Base-by-base conservation (phyloP, 2,113 vertebrate species). In the Glaucomys volans region DNA sequence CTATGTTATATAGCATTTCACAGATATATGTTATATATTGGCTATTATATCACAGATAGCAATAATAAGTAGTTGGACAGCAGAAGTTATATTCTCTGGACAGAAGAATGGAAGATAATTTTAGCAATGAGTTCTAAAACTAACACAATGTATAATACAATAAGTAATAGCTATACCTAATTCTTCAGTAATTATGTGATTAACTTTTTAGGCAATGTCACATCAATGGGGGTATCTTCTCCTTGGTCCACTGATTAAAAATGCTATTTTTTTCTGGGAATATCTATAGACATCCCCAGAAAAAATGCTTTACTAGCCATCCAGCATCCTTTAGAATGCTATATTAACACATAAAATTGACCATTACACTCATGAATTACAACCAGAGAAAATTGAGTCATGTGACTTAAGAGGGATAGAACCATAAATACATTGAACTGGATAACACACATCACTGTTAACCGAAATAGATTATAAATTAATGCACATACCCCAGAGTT, bases 11-110 rank as follows among this genome's bases (percentile, higher is more conserved):
- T 64, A 62, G 16, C 35, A 54, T 20, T 90, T 59, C 57, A 71
- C 4, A 54, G 24, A 64, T 14, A 37, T 8, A 24, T 67, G 0
- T 59, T 52, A 64, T 59, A 67, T 57, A 57, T 57, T 57, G 54
- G 54, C 18, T 57, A 2, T 57, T 57, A 57, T 57, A 30, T 85
- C 44, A n/a, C 54, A 11, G n/a, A 52, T 82, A 69, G n/a, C n/a
- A 88, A 57, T 52, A 24, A 80, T 35, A 95, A 94, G 9, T 62
- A 80, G 94, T 67, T 62, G 17, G 4, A 32, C 9, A 62, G 32
- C 75, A 52, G 85, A 93, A 93, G 32, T 59, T 76, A 66, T 10
- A n/a, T 84, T 92, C 47, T 82, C 69, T 82, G 67, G 52, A 95
- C 22, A 44, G 35, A 89, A 89, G 32, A 66, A 42, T 82, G 32